Evolutionary conservation across 1,140 invertebrate genomes (phyloP), one percentile per base, ranked within the genome.

Genomic region (Cyphomyrmex costatus): DNA sequence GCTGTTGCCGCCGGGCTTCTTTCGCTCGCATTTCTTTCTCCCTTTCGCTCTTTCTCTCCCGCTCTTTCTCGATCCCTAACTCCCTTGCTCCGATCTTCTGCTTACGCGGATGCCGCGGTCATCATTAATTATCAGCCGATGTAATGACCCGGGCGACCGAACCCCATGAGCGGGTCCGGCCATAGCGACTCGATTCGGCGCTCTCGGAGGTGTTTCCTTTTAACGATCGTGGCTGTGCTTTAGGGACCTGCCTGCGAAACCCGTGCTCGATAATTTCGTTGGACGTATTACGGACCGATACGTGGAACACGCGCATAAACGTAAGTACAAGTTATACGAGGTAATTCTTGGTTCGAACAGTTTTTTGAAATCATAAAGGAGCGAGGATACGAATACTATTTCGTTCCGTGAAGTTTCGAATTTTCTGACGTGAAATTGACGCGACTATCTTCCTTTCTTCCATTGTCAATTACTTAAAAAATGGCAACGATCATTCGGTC

Each of bases 121-220:
- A 88, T 79, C 91, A 90, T 93, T 93, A 92, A 92, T 92, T 93
- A 91, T 89, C 84, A 60, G 71, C 60, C 86, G 88, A 92, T 88
- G 87, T 91, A 92, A 93, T 82, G 90, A 93, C 87, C 87, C 91
- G 87, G 76, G 70, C 74, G 87, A 88, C 87, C 84, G 86, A 88
- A 86, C 66, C 66, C 36, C 87, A 90, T 63, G 68, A 86, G 84
- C 87, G 76, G 86, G n/a, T n/a, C 70, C 78, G 83, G 14, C 86
- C 85, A 85, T 84, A 89, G 89, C 87, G 89, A 88, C 86, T 88
- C 83, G 91, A 92, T 90, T 86, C 80, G 42, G 30, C 63, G 66
- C 61, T 66, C 58, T 76, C 63, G 24, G 63, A 60, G 73, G 87
- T 88, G 88, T 86, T 89, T 89, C 70, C 88, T 74, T 89, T 89